A percentile compares a stretch with the other conserved stretches of the same genome.
phyloP scores from a whole-genome alignment of 2,888 invertebrate genomes.

The Polyommatus icarus region DNA sequence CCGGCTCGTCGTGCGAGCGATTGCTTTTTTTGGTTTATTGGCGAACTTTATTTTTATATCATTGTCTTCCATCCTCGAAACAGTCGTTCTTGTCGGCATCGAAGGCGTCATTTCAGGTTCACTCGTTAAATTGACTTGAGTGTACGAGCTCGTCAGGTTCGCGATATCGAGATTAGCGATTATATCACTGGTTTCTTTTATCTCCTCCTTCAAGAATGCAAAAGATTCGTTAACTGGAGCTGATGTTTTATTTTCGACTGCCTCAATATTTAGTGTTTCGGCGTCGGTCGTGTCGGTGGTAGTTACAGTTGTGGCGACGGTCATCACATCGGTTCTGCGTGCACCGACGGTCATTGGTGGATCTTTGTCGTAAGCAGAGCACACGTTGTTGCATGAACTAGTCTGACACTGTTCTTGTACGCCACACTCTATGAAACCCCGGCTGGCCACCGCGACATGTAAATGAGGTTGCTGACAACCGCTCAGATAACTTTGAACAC shows the following conservation, averaged over 20 bases:
- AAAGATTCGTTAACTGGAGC: background rate
- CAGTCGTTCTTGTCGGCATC: background rate
- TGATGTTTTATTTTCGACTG: slow-evolving; percentile 1
- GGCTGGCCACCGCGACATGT: slow-evolving; percentile 64
- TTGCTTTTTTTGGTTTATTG: background rate
- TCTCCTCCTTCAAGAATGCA: background rate
- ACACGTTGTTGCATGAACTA: slow-evolving; percentile 54
- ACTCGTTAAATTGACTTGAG: background rate
- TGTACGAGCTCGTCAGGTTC: background rate
- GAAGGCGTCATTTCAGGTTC: background rate
- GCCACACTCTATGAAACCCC: slow-evolving; percentile 60
- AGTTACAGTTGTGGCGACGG: slow-evolving; percentile 18
- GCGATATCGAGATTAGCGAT: background rate
- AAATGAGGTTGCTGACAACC: slow-evolving; percentile 64
- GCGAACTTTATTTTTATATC: background rate
- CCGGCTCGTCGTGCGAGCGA: background rate
- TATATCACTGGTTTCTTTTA: slow-evolving; percentile 10
- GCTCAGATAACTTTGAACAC: slow-evolving; percentile 65
- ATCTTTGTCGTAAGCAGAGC: slow-evolving; percentile 60
- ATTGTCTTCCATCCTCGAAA: background rate
- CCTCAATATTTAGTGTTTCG: slow-evolving; percentile 31
- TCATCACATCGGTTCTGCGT: background rate
- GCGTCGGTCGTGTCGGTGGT: slow-evolving; percentile 22
- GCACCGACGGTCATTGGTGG: slow-evolving; percentile 34
- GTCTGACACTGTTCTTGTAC: slow-evolving; percentile 56